Evolutionary conservation across 2,797 vertebrate genomes (phyloP).

Genomic region (Nothura maculosa): DNA sequence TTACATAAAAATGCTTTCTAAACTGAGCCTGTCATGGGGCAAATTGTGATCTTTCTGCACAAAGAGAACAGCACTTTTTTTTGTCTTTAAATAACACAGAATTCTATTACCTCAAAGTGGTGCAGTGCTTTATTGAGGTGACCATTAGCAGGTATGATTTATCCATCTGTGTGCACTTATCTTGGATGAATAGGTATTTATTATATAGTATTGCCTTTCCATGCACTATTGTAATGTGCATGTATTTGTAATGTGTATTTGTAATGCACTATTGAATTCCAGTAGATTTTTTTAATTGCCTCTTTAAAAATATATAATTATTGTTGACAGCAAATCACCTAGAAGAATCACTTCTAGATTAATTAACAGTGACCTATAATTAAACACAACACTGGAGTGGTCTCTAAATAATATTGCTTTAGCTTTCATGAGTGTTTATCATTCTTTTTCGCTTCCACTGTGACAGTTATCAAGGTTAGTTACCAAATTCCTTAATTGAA

Average conservation of each 20-base stretch:
- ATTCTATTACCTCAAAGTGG: neutral
- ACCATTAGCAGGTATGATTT: neutral
- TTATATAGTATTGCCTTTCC: neutral
- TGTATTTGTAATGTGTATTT: too few species aligned
- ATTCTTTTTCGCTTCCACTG: slow-evolving; percentile 60
- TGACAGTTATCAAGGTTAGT: slow-evolving; percentile 63
- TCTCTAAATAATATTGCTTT: slow-evolving; percentile 65
- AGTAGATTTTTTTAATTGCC: neutral
- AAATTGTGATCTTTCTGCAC: neutral
- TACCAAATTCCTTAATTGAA: slow-evolving; percentile 65
- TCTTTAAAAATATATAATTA: slow-evolving; percentile 74
- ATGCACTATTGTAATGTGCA: too few species aligned
- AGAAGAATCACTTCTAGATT: slow-evolving; percentile 70
- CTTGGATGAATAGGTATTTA: neutral
- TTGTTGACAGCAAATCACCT: slow-evolving; percentile 64
- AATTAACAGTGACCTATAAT: slow-evolving; percentile 80
- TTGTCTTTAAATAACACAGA: neutral
- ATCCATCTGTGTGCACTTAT: neutral
- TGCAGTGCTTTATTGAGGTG: neutral
- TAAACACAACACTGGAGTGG: slow-evolving; percentile 62
- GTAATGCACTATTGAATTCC: slow-evolving; percentile 34
- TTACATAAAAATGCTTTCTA: neutral
- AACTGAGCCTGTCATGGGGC: neutral
- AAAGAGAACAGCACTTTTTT: neutral
- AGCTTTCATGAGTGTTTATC: slow-evolving; percentile 74